Percentiles rank a stretch among this genome's conserved stretches.
phyloP scores from a whole-genome alignment of 2,888 invertebrate species.

The Drosophila rellima region DNA sequence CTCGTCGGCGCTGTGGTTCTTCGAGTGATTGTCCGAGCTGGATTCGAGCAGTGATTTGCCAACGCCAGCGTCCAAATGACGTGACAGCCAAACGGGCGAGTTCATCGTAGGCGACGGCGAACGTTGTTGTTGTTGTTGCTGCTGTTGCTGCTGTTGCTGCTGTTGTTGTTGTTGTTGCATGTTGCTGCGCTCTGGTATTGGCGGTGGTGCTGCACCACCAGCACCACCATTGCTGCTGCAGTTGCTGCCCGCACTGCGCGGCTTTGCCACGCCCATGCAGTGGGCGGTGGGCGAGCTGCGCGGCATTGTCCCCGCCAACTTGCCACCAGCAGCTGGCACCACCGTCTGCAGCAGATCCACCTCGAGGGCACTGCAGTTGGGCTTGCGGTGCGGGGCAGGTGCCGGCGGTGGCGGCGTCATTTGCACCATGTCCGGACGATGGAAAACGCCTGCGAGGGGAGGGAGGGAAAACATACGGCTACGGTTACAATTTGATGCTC shows the following conservation, averaged over 20 bases:
- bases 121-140: conserved; percentile 63
- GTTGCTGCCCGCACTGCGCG: conserved; percentile 54
- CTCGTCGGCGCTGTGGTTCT: conserved; percentile 89
- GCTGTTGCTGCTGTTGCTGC: conserved; percentile 28
- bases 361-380: conserved; percentile 72
- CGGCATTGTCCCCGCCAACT: conserved; percentile 44
- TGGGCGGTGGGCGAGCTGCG: conserved; percentile 67
- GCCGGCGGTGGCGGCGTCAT: conserved; percentile 91
- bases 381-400: conserved; percentile 90
- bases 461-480: too few species aligned
- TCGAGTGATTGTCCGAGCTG: conserved; percentile 87
- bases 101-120: conserved; percentile 85
- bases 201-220: conserved; percentile 70
- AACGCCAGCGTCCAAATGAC: conserved; percentile 85
- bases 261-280: conserved; percentile 38
- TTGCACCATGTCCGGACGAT: conserved; percentile 85
- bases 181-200: conserved; percentile 82
- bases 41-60: conserved; percentile 79
- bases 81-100: conserved; percentile 91
- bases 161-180: conserved; percentile 43
- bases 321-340: background rate
- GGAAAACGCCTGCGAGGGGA: conserved; percentile 81
- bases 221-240: conserved; percentile 51
- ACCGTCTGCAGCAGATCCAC: conserved; percentile 59
- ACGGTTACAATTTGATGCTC: too few species aligned